A percentile compares a stretch with the other conserved stretches of the same genome.
Conservation (phyloP, 2,113 vertebrate species). For the Thunnus thynnus region DNA sequence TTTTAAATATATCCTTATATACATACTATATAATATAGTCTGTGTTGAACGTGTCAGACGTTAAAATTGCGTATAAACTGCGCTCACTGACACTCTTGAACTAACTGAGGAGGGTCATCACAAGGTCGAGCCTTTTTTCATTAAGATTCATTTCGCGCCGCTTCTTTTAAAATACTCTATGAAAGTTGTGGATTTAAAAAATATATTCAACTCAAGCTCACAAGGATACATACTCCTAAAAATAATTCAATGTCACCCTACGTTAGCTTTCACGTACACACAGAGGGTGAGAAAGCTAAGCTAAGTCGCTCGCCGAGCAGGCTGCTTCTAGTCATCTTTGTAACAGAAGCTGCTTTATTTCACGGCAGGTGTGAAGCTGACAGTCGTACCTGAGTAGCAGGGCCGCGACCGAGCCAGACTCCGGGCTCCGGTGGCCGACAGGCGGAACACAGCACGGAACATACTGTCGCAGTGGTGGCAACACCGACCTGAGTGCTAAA, state of each 20-base stretch:
- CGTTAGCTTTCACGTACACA: slow-evolving; percentile 27
- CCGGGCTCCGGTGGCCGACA: slow-evolving; percentile 68
- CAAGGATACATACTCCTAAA: neutral
- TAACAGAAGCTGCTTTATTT: neutral
- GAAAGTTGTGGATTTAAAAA: rapidly evolving
- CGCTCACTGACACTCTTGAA: slow-evolving; percentile 45
- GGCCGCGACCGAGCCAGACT: slow-evolving; percentile 73
- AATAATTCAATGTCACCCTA: slow-evolving; percentile 69
- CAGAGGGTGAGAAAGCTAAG: slow-evolving; percentile 27
- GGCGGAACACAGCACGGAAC: slow-evolving; percentile 81
- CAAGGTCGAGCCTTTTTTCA: slow-evolving; percentile 74
- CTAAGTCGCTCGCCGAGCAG: slow-evolving; percentile 24
- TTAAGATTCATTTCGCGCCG: slow-evolving; percentile 6
- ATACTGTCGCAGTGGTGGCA: slow-evolving; percentile 70
- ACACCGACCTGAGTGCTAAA: slow-evolving; percentile 21
- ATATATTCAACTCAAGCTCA: neutral
- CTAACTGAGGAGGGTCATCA: slow-evolving; percentile 71
- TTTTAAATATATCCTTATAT: neutral
- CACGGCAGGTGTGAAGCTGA: too few relatives aligned
- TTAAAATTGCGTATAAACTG: slow-evolving; percentile 12
- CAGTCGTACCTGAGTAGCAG: slow-evolving; percentile 71
- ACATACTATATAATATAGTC: rapidly evolving
- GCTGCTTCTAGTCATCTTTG: neutral
- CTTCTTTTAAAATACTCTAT: neutral
- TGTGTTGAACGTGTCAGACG: neutral